Percentiles rank a stretch among this genome's conserved stretches.
Conservation (phyloP, 1,140 invertebrate genomes). For the Brachionus angularis region DNA sequence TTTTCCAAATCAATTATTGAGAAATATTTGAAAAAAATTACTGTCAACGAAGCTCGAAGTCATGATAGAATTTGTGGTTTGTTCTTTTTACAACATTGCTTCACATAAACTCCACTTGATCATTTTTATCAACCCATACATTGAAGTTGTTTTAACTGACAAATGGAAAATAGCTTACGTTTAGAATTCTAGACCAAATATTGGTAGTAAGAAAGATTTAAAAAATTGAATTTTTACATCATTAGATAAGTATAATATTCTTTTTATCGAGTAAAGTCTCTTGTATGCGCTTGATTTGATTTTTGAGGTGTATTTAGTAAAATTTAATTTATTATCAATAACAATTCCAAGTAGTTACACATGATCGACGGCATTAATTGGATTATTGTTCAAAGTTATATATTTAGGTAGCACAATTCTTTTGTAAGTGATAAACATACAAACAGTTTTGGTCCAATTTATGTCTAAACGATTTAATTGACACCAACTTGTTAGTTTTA, state of each 20-base stretch:
- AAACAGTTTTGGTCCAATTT: slow-evolving; percentile 1
- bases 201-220: slow-evolving; percentile 10
- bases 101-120: too few relatives aligned
- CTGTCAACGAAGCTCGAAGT: too few relatives aligned
- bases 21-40: too few relatives aligned
- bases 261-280: slow-evolving; percentile 6
- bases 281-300: background rate
- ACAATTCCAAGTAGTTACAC: background rate
- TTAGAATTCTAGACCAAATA: too few relatives aligned
- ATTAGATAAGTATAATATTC: background rate
- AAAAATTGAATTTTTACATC: slow-evolving; percentile 21
- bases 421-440: background rate
- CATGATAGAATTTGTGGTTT: too few relatives aligned
- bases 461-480: background rate
- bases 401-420: slow-evolving; percentile 2
- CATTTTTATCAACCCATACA: too few relatives aligned
- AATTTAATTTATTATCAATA: slow-evolving; percentile 10
- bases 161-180: too few relatives aligned
- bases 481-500: background rate
- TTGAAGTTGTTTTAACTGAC: too few relatives aligned
- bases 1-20: too few relatives aligned
- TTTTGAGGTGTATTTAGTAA: background rate
- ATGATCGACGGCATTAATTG: slow-evolving; percentile 6
- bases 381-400: background rate
- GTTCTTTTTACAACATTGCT: too few relatives aligned